Base-by-base conservation (phyloP, 2,888 invertebrate species). In the Hyppa rectilinea region DNA sequence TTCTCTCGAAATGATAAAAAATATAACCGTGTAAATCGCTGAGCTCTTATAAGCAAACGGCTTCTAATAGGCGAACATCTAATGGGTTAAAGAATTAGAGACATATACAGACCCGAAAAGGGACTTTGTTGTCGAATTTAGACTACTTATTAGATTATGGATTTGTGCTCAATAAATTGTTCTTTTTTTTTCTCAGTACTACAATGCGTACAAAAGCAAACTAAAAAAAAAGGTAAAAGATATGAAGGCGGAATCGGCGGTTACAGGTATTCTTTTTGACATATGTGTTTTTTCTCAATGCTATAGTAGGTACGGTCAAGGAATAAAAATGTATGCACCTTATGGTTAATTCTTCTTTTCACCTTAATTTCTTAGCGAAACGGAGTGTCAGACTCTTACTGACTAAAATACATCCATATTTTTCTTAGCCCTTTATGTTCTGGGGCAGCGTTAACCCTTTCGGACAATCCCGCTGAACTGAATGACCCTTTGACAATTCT, bases 121-220 rank as follows among this genome's bases (percentile, higher is more conserved):
- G 14, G 29, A 29, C 20, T 20, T 29, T 20, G 6, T 31, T n/a
- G 20, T 31, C 4, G 26, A 50, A 5, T 23, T 47, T 47, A 45
- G n/a, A n/a, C 9, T 45, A n/a, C 10, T 5, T 47, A 26, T 23
- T 36, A n/a, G 12, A 2, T 14, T 34, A 20, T n/a, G 9, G 9
- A 6, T 36, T 14, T 34, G n/a, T n/a, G 6, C 2, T 34, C 2
- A 23, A 20, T 43, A 43, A 43, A 38, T 50, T 14, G 4, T 1
- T 34, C 34, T n/a, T 10, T 1, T 23, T 20, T 9, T 58, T 43
- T 68, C 43, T 9, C 34, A 68, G 68, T 68, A 68, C 36, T 68
- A 43, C 29, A 72, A 29, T 45, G 72, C 72, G 4, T 72, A 36
- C 29, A 68, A 68, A 36, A 60, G 68, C 29, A 68, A 68, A 59